Evolutionary conservation across 2,888 invertebrate species (phyloP).

Genomic region (Parelbella ahira): DNA sequence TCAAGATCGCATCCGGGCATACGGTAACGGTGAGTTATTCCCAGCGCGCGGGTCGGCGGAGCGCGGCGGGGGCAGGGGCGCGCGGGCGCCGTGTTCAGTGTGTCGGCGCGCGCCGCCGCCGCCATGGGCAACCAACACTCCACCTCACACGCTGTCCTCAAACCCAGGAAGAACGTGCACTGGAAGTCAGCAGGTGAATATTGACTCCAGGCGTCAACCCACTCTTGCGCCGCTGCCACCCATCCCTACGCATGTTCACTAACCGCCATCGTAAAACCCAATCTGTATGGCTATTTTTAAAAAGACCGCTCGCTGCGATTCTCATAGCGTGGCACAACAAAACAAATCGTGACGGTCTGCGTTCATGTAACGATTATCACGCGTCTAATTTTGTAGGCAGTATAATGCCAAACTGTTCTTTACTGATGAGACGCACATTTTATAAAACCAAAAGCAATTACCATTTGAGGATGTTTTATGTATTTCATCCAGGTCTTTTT

Average conservation of each 20-base stretch:
- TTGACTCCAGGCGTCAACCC: constrained; percentile 32
- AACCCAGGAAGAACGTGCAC: constrained; percentile 88
- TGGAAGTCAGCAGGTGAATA: constrained; percentile 91
- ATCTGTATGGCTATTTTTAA: constrained; percentile 66
- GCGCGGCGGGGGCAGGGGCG: constrained; percentile 43
- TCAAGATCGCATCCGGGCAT: constrained; percentile 61
- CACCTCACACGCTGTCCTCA: constrained; percentile 65
- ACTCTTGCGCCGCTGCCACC: constrained; percentile 26
- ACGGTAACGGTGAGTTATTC: constrained; percentile 61
- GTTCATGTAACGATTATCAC: constrained; percentile 72
- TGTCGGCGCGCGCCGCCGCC: constrained; percentile 75
- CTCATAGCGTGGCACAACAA: constrained; percentile 75
- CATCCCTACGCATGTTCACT: constrained; percentile 27
- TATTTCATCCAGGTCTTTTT: constrained; percentile 20
- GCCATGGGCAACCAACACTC: constrained; percentile 79
- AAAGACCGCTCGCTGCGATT: constrained; percentile 66
- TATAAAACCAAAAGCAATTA: constrained; percentile 15
- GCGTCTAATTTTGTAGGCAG: constrained; percentile 69
- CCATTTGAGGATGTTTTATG: background rate
- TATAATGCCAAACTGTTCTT: constrained; percentile 60
- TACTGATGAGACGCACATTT: constrained; percentile 43
- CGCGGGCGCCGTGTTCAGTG: constrained; percentile 59
- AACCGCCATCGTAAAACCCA: constrained; percentile 42
- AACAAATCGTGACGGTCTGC: constrained; percentile 74
- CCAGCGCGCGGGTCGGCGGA: constrained; percentile 48